Evolutionary conservation across 2,113 vertebrate genomes (phyloP).

Genomic region (Lates calcarifer): DNA sequence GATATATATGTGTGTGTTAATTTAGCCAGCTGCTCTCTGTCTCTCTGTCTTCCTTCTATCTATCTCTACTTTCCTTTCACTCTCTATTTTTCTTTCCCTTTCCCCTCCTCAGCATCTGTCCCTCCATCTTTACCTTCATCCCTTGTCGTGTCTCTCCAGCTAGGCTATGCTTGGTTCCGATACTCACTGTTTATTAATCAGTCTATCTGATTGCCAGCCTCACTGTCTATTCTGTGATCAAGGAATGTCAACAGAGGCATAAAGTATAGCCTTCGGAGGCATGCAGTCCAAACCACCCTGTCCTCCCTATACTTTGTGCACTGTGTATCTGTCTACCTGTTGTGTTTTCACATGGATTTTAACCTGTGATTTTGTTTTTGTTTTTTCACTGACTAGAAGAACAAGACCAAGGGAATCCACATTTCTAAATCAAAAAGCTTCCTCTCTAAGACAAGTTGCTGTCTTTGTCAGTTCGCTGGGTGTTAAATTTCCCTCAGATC

Average conservation of each 20-base stretch:
- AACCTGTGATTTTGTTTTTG: conserved; percentile 25
- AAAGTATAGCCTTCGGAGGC: conserved; percentile 79
- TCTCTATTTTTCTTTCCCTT: not conserved
- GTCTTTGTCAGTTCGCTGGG: not conserved
- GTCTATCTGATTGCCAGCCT: conserved; percentile 54
- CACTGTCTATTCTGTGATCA: conserved; percentile 66
- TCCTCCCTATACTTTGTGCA: conserved; percentile 82
- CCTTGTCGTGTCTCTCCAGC: conserved; percentile 51
- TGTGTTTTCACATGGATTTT: conserved; percentile 98
- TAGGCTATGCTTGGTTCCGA: conserved; percentile 72
- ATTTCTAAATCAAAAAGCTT: not conserved
- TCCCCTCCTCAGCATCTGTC: not conserved
- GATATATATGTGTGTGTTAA: conserved; percentile 83
- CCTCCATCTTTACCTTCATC: conserved; percentile 8
- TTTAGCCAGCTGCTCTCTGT: conserved; percentile 58
- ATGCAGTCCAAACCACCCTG: conserved; percentile 34
- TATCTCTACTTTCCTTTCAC: conserved; percentile 13
- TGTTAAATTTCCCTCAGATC: conserved; percentile 25
- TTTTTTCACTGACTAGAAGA: conserved; percentile 13
- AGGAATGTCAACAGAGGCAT: conserved; percentile 73
- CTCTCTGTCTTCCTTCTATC: conserved; percentile 36
- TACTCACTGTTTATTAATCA: conserved; percentile 34
- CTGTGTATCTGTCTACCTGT: conserved; percentile 73
- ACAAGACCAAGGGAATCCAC: conserved; percentile 12
- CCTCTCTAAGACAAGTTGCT: not conserved